phyloP scores from a whole-genome alignment of 2,113 vertebrate species.

The Quiscalus mexicanus region DNA sequence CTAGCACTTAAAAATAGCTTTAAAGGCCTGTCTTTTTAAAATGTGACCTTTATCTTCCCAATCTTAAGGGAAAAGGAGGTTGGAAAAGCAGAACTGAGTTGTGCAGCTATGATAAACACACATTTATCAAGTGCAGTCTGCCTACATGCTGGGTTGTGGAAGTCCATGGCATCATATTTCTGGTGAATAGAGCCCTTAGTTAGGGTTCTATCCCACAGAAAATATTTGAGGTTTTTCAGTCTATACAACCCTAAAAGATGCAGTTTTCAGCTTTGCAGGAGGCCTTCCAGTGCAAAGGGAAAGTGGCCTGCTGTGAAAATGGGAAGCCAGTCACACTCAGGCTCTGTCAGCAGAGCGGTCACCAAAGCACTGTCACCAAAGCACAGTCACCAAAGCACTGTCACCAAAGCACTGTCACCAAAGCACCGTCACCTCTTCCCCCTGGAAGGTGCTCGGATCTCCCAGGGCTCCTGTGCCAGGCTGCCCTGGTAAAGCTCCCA shows the following conservation, averaged over 20 bases:
- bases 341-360: no score
- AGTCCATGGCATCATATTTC: conserved; percentile 42
- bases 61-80: neutral
- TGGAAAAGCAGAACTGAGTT: conserved; percentile 40
- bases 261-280: conserved; percentile 57
- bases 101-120: conserved; percentile 34
- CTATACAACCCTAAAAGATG: conserved; percentile 36
- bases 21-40: neutral
- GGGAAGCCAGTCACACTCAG: neutral
- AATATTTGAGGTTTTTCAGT: conserved; percentile 69
- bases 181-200: conserved; percentile 57
- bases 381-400: no score
- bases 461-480: neutral
- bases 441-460: neutral
- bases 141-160: conserved; percentile 6
- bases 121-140: conserved; percentile 27
- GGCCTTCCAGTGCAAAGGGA: neutral
- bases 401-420: neutral
- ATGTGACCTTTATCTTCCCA: conserved; percentile 2
- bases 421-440: neutral
- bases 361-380: neutral
- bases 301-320: neutral
- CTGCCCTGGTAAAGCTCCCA: neutral
- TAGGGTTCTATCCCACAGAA: conserved; percentile 42
- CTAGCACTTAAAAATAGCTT: neutral